A percentile compares a stretch with the other conserved stretches of the same genome.
These are phyloP conservation scores for Neoascia interrupta DNA, from an alignment of 2,888 invertebrate genomes.

Conservation along the genomic window DNA sequence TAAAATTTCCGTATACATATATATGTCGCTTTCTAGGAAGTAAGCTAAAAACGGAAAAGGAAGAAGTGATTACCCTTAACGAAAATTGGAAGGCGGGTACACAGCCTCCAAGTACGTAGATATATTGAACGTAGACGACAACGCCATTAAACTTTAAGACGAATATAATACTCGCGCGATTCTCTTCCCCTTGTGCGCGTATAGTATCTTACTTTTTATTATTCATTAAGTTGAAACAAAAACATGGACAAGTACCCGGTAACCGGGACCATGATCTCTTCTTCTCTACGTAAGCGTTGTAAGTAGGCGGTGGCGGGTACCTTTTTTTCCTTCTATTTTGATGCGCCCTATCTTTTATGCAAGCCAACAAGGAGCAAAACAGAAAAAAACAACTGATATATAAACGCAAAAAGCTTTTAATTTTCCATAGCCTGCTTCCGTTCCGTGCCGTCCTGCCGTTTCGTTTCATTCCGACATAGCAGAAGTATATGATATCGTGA, in stretches of 20 bases:
- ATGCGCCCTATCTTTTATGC: constrained; percentile 41
- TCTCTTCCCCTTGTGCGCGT: background rate
- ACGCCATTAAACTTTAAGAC: constrained; percentile 65
- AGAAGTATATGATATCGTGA: constrained; percentile 24
- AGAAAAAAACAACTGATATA: constrained; percentile 9
- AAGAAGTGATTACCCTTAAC: constrained; percentile 60
- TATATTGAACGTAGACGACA: constrained; percentile 11
- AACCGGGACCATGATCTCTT: constrained; percentile 33
- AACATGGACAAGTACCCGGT: constrained; percentile 66
- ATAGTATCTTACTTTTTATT: constrained; percentile 62
- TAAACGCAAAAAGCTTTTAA: constrained; percentile 65
- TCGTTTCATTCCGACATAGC: constrained; percentile 20
- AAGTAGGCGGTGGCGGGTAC: constrained; percentile 30
- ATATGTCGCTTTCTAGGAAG: constrained; percentile 22
- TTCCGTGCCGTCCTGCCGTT: constrained; percentile 53
- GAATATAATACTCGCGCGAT: constrained; percentile 42
- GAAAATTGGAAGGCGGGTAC: constrained; percentile 31
- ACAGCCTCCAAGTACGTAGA: background rate
- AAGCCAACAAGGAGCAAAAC: background rate
- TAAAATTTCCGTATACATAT: constrained; percentile 19
- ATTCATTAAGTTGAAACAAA: constrained; percentile 67
- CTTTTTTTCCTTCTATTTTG: constrained; percentile 29
- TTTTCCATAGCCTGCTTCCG: constrained; percentile 66
- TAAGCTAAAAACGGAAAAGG: constrained; percentile 7
- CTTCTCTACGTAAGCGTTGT: constrained; percentile 42